Base-by-base conservation (phyloP, 2,113 vertebrate species). In the Entomyzon cyanotis region DNA sequence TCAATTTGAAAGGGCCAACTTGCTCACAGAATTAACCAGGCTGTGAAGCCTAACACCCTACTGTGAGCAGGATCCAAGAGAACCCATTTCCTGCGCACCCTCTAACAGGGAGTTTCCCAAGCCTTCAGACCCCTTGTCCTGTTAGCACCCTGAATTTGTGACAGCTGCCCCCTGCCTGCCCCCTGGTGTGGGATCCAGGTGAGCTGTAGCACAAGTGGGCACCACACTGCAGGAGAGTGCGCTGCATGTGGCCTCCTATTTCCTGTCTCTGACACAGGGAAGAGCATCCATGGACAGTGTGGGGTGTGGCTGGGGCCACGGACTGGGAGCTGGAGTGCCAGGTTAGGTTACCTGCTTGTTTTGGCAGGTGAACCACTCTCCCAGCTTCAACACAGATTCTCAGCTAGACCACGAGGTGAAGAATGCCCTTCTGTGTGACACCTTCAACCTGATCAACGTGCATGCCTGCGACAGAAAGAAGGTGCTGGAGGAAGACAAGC, bases 341-440 rank as follows among this genome's bases (percentile, higher is more conserved):
- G 19, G 19, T 64, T 8, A 42, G 35, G 33, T 15, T 3, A 30
- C 49, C 10, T 49, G 41, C 64, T 90, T 89, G 58, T 77, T 77
- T 88, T 46, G 87, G 74, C 96, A 98, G 98, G 98, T 98, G 65
- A 98, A 98, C 87, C 98, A 98, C 91, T 98, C 98, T 44, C 98
- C 98, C 46, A 98, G 98, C 93, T 98, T 98, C 94, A 98, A 84
- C 95, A 98, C 98, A 0, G 98, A 98, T 92, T 98, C 98, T 5
- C 75, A 46, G 58, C 96, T 98, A 15, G 98, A 98, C 78, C 85
- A 33, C 1, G 98, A 98, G 83, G 98, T 98, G 77, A 98, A 98
- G 90, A 97, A 98, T 15, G 95, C 98, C 4, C 97, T 98, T 30
- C 97, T 98, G n/a, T 96, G 95, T 10, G 98, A 98, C 4, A 93